Conservation (phyloP, 2,888 invertebrate species). For the Xylocampa areola region DNA sequence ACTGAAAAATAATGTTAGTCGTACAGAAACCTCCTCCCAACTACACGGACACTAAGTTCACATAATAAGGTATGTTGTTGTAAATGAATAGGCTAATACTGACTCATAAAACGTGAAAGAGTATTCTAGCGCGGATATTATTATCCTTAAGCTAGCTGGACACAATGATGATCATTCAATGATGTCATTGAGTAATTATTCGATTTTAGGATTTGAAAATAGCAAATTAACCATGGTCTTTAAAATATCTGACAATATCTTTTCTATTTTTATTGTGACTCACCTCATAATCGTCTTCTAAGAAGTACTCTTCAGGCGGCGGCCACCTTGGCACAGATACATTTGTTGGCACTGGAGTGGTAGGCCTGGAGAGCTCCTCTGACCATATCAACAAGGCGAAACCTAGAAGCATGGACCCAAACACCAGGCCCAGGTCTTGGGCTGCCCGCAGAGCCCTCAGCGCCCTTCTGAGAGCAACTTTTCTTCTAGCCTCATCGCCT, state of each 20-base stretch:
- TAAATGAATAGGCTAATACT: too few species aligned
- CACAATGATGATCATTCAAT: too few species aligned
- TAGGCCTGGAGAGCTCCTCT: conserved; percentile 81
- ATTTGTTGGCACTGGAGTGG: conserved; percentile 77
- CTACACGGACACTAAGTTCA: too few species aligned
- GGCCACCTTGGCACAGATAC: conserved; percentile 80
- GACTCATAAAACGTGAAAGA: too few species aligned
- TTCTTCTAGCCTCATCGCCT: conserved; percentile 80
- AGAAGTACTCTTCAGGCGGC: conserved; percentile 86
- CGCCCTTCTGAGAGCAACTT: conserved; percentile 80
- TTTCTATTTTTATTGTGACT: conserved; percentile 38
- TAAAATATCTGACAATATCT: too few species aligned
- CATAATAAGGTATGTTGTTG: too few species aligned
- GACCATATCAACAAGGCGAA: conserved; percentile 87
- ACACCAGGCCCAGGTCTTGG: conserved; percentile 83
- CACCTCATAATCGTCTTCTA: conserved; percentile 89
- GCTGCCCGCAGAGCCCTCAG: conserved; percentile 82
- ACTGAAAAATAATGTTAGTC: too few species aligned
- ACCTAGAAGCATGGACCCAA: conserved; percentile 81
- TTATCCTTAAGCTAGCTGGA: too few species aligned
- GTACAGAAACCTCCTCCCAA: not conserved
- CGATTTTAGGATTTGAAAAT: too few species aligned
- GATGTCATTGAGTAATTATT: too few species aligned
- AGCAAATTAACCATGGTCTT: too few species aligned
- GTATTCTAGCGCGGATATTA: too few species aligned